Evolutionary conservation across 2,113 vertebrate genomes (phyloP).

Genomic region (Phyllostomus hastatus): DNA sequence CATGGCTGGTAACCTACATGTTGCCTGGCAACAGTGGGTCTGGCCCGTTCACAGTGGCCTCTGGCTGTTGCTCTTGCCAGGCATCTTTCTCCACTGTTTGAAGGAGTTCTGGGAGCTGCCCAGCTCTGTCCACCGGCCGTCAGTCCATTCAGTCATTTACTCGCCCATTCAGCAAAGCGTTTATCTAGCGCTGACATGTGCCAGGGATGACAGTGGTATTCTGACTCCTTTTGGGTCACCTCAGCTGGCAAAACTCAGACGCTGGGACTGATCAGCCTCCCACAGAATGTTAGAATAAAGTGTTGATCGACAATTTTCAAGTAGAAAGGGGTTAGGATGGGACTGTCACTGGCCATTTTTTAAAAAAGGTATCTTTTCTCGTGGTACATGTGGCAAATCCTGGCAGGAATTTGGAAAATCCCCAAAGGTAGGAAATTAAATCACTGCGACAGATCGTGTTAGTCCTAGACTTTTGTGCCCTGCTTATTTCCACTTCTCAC

Average conservation of each 20-base stretch:
- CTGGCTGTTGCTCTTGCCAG: not conserved
- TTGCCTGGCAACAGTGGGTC: not conserved
- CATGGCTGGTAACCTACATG: not conserved
- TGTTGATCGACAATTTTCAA: not conserved
- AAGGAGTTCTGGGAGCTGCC: conserved; percentile 1
- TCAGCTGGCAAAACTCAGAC: not conserved
- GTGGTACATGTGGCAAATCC: not conserved
- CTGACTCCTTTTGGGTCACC: not conserved
- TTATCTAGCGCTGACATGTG: not conserved
- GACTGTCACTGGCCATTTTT: not conserved
- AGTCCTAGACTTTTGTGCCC: not conserved
- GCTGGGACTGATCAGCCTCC: not conserved
- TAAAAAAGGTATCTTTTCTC: not conserved
- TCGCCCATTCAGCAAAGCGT: conserved; percentile 11
- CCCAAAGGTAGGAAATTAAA: not conserved
- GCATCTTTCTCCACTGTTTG: not conserved
- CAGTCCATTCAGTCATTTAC: not conserved
- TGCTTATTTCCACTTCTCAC: not conserved
- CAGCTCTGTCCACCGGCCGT: not conserved
- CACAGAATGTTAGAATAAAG: not conserved
- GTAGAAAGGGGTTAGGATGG: not conserved
- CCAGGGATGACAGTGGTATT: conserved; percentile 15
- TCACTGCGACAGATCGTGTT: not conserved
- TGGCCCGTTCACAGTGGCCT: not conserved
- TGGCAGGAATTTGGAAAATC: conserved; percentile 21